phyloP scores from a whole-genome alignment of 2,888 invertebrate species.

The Eristalis intricaria region DNA sequence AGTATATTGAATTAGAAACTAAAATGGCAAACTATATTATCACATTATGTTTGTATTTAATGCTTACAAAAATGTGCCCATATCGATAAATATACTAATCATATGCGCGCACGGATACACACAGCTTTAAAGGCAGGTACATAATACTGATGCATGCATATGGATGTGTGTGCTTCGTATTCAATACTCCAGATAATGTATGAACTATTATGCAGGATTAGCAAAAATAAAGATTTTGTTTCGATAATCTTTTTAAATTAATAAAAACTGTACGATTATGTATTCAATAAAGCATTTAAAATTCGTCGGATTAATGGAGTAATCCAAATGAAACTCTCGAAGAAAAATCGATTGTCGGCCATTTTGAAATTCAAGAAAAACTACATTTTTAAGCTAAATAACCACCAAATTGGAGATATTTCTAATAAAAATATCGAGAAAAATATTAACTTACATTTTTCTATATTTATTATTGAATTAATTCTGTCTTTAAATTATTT shows the following conservation, averaged over 20 bases:
- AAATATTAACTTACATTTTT: background rate
- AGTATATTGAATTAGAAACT: background rate
- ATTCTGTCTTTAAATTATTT: constrained; percentile 9
- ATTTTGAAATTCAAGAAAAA: constrained; percentile 48
- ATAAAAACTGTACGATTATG: no score
- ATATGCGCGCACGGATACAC: background rate
- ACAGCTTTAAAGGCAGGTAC: no score
- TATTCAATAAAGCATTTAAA: no score
- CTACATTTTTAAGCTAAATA: background rate
- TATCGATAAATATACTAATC: background rate
- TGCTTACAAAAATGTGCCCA: no score
- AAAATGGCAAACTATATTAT: background rate
- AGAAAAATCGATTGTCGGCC: constrained; percentile 67
- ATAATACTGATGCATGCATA: background rate
- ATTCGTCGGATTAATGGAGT: background rate
- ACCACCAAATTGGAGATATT: background rate
- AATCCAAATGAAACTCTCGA: background rate
- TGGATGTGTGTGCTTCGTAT: background rate
- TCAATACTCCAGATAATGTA: no score
- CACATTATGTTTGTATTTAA: background rate
- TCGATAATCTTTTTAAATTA: no score
- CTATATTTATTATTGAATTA: constrained; percentile 3
- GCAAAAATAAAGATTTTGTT: no score
- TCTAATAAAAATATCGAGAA: background rate
- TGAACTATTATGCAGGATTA: no score